Conservation (phyloP, 2,888 invertebrate species). For the Xanthia togata region DNA sequence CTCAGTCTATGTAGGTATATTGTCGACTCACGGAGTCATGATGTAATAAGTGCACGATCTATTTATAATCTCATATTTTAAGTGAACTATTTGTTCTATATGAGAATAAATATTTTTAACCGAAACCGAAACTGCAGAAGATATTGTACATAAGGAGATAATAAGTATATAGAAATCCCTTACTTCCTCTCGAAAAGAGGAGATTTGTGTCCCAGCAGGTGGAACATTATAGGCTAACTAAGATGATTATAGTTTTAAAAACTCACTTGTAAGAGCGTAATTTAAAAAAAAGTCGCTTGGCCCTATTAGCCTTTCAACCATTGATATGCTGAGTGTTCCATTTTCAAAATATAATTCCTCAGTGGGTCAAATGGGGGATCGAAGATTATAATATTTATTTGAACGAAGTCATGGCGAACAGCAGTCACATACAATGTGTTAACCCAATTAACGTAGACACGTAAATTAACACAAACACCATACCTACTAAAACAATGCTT, state of each 20-base stretch:
- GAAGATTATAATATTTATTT: not conserved
- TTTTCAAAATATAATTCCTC: not conserved
- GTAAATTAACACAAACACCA: conserved; percentile 32
- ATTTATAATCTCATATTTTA: too few species aligned
- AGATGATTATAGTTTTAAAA: not conserved
- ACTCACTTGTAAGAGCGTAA: not conserved
- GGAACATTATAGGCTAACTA: too few species aligned
- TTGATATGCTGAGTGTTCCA: not conserved
- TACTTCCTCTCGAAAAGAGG: too few species aligned
- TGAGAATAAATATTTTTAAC: too few species aligned
- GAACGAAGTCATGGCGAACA: conserved; percentile 5
- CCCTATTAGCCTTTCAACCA: not conserved
- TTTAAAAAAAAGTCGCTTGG: not conserved
- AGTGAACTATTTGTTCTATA: too few species aligned
- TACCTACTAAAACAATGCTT: not conserved
- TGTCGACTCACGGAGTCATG: too few species aligned
- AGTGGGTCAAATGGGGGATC: not conserved
- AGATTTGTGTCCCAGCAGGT: too few species aligned
- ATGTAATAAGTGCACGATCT: too few species aligned
- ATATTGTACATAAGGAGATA: not conserved
- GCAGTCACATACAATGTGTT: conserved; percentile 6
- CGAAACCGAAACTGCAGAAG: not conserved
- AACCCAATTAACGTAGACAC: conserved; percentile 25
- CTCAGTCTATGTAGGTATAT: too few species aligned
- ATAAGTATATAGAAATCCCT: not conserved